These are phyloP conservation scores for Tribolium madens DNA, from an alignment of 1,140 invertebrate genomes.

Conservation along the genomic window DNA sequence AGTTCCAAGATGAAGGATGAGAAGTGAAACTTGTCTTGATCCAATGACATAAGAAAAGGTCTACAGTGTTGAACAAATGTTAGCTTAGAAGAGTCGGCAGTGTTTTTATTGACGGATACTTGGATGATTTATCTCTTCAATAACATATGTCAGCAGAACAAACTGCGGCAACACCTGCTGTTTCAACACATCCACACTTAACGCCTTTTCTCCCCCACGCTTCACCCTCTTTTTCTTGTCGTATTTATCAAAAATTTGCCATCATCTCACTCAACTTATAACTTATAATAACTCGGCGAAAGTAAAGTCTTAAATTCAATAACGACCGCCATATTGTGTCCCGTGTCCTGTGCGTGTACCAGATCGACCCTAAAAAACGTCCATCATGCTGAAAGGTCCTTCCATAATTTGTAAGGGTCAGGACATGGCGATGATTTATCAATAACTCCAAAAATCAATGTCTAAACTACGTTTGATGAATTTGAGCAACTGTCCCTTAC, in stretches of 20 bases:
- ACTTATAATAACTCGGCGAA: slow-evolving; percentile 19
- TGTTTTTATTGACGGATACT: slow-evolving; percentile 51
- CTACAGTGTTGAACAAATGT: slow-evolving; percentile 39
- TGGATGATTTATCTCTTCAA: slow-evolving; percentile 52
- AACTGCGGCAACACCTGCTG: slow-evolving; percentile 49
- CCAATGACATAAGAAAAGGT: slow-evolving; percentile 33
- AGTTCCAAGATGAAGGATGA: neutral
- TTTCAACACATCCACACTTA: slow-evolving; percentile 46
- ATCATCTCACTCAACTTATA: neutral
- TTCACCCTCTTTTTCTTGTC: neutral
- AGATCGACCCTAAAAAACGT: slow-evolving; percentile 25
- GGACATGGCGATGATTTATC: slow-evolving; percentile 12
- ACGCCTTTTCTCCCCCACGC: slow-evolving; percentile 33
- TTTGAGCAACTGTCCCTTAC: too few species aligned
- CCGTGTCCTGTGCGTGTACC: slow-evolving; percentile 5
- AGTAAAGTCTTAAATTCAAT: slow-evolving; percentile 33
- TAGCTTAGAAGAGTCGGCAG: slow-evolving; percentile 38
- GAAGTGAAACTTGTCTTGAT: slow-evolving; percentile 6
- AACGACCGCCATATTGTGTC: slow-evolving; percentile 36
- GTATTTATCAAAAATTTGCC: slow-evolving; percentile 35
- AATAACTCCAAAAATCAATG: slow-evolving; percentile 1
- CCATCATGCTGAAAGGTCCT: slow-evolving; percentile 30
- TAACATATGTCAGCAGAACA: slow-evolving; percentile 50
- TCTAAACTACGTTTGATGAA: too few species aligned
- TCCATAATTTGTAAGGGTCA: slow-evolving; percentile 31